phyloP scores from a whole-genome alignment of 2,888 invertebrate genomes.

The Eledone cirrhosa region DNA sequence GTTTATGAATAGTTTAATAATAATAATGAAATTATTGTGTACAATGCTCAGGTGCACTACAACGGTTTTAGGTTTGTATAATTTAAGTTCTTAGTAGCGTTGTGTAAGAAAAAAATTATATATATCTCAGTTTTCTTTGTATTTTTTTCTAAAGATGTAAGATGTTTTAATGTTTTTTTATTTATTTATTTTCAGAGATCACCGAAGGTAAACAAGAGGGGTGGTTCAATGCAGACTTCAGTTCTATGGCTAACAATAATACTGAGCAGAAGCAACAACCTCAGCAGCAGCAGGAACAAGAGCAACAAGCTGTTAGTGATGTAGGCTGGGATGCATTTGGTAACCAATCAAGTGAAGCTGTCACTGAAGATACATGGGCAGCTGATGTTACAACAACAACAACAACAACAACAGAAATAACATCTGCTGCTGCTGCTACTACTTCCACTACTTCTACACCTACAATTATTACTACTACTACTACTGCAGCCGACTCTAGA shows the following conservation, averaged over 20 bases:
- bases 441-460: conserved; percentile 34
- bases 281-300: too few relatives aligned
- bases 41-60: too few relatives aligned
- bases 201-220: conserved; percentile 26
- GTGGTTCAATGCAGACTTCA: conserved; percentile 18
- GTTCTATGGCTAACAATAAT: conserved; percentile 10
- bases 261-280: neutral
- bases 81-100: too few relatives aligned
- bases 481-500: conserved; percentile 25
- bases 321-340: conserved; percentile 42
- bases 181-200: neutral
- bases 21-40: too few relatives aligned
- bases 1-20: too few relatives aligned
- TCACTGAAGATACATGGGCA: conserved; percentile 35
- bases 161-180: too few relatives aligned
- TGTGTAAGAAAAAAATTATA: too few relatives aligned
- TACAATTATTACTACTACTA: conserved; percentile 21
- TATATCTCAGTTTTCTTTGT: too few relatives aligned
- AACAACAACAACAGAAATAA: conserved; percentile 25
- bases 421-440: conserved; percentile 28
- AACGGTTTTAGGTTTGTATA: too few relatives aligned
- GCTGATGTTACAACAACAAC: conserved; percentile 36
- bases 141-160: too few relatives aligned
- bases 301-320: conserved; percentile 32
- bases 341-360: conserved; percentile 25